Base-by-base conservation (phyloP, 2,797 vertebrate species). In the Rhadinocentrus ornatus region DNA sequence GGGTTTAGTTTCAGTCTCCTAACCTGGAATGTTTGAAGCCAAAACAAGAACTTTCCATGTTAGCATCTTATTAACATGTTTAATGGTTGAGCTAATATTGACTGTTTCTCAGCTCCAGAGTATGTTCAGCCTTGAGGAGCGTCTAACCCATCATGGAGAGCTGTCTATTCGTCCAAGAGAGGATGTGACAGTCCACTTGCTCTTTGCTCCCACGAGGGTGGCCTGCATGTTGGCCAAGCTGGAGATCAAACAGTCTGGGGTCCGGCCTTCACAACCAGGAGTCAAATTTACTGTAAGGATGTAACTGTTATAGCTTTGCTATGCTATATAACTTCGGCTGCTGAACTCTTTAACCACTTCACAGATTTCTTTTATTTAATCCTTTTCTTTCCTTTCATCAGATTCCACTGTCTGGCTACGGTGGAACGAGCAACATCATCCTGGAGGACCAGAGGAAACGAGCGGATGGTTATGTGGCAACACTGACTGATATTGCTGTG, bases 371-470 rank as follows among this genome's bases (percentile, higher is more conserved):
- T 18, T 48, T 16, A 18, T 37, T 68, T 34, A 2, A 10, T 39
- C 53, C 2, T 11, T 37, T 0, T 35, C 0, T 56, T 32, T 66
- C 9, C 13, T 37, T 24, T 35, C 20, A 12, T 66, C 65, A 99
- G 98, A 98, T 99, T 90, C 98, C 98, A 0, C 93, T 99, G 59
- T 97, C 96, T 22, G 98, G 98, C 80, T 99, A 99, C 39, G 98
- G 98, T 59, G 98, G 98, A 85, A 96, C 94, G 73, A 99, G 97
- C 88, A 97, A 95, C 80, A 88, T 99, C 73, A 96, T 96, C 90
- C 89, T 99, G 85, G 97, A 99, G 90, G 95, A 97, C 32, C 93
- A 97, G 85, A 94, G 94, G 87, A 99, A 97, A 58, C 88, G 93
- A n/a, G 93, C 94, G 1, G 96, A 96, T 11, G 94, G 94, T 53